Evolutionary conservation across 1,140 invertebrate genomes (phyloP).

Genomic region (Diplogasteroides magnus): DNA sequence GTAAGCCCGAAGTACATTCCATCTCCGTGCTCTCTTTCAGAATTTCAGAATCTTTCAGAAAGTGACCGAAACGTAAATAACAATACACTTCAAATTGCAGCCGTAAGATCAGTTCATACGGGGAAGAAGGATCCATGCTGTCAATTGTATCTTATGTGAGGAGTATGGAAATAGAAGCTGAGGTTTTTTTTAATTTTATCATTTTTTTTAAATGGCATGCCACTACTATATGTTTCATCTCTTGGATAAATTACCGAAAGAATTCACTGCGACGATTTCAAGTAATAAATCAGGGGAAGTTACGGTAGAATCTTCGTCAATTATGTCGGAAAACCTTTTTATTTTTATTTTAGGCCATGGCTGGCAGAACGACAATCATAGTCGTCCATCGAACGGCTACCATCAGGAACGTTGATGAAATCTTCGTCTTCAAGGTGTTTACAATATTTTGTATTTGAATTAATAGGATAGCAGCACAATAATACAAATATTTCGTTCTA

Average conservation of each 20-base stretch:
- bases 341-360: constrained; percentile 50
- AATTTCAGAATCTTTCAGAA: too few relatives aligned
- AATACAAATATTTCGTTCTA: too few relatives aligned
- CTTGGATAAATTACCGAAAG: too few relatives aligned
- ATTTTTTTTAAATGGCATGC: constrained; percentile 29
- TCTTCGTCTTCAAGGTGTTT: constrained; percentile 43
- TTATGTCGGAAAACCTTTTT: too few relatives aligned
- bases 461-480: too few relatives aligned
- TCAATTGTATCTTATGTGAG: constrained; percentile 27
- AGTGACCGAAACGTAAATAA: too few relatives aligned
- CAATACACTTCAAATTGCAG: too few relatives aligned
- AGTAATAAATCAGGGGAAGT: too few relatives aligned
- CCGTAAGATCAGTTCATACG: constrained; percentile 8
- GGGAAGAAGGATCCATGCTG: constrained; percentile 12
- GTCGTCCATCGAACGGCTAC: constrained; percentile 74
- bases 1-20: too few relatives aligned
- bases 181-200: constrained; percentile 39
- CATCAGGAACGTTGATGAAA: constrained; percentile 69
- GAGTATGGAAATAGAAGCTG: constrained; percentile 42
- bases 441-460: constrained; percentile 34
- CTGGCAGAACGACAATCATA: constrained; percentile 68
- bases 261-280: too few relatives aligned
- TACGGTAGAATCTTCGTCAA: constrained; percentile 1
- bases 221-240: too few relatives aligned
- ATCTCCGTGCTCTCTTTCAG: too few relatives aligned